Percentiles rank a stretch among this genome's conserved stretches.
Conservation (phyloP, 2,888 invertebrate species). For the Mythimna vitellina region DNA sequence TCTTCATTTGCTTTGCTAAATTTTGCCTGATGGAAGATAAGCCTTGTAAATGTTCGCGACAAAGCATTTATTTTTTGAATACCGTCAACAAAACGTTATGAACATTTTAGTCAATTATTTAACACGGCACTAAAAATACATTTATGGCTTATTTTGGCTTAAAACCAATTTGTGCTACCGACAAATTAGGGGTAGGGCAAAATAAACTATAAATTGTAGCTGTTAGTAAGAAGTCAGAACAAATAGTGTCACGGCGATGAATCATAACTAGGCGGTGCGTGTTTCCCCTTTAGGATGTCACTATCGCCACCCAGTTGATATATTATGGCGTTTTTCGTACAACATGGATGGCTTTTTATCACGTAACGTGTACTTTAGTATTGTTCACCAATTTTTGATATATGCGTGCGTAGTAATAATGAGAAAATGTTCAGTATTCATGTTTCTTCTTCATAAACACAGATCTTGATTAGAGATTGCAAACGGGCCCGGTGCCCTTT, state of each 20-base stretch:
- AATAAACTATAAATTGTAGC: slow-evolving; percentile 33
- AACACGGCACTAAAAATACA: not conserved
- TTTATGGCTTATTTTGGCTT: not conserved
- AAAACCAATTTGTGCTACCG: not conserved
- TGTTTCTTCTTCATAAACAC: too few species aligned
- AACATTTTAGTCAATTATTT: not conserved
- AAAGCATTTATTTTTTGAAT: not conserved
- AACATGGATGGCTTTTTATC: slow-evolving; percentile 41
- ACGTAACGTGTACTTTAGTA: slow-evolving; percentile 41
- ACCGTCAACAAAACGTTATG: not conserved
- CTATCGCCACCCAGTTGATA: slow-evolving; percentile 41
- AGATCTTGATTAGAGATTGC: too few species aligned
- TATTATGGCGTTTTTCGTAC: slow-evolving; percentile 36
- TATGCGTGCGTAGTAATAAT: not conserved
- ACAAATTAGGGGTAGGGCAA: slow-evolving; percentile 15
- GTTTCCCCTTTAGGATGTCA: slow-evolving; percentile 47
- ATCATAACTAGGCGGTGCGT: slow-evolving; percentile 51
- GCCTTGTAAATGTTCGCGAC: slow-evolving; percentile 3
- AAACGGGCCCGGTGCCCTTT: too few species aligned
- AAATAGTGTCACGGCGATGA: slow-evolving; percentile 44
- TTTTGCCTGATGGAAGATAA: slow-evolving; percentile 9
- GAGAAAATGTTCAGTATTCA: not conserved
- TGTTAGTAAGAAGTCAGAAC: slow-evolving; percentile 29
- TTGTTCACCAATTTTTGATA: slow-evolving; percentile 7
- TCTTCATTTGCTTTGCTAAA: slow-evolving; percentile 30